Evolutionary conservation across 2,888 invertebrate genomes (phyloP), one percentile per base, ranked within the genome.

Genomic region (Drosophila dives): DNA sequence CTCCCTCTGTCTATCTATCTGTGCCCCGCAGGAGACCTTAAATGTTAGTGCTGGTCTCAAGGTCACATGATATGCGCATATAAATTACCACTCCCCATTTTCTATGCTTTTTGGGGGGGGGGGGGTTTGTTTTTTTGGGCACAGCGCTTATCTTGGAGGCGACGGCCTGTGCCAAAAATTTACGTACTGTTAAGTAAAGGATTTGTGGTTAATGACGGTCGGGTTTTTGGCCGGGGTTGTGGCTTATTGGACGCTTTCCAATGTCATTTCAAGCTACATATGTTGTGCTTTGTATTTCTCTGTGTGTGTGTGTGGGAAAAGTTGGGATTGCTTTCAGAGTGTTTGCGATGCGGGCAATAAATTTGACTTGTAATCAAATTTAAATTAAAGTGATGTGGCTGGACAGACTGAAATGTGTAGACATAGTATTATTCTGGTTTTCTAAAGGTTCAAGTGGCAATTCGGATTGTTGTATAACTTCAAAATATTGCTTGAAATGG

Each of bases 121-220:
- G n/a, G 26, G 50, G 15, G 26, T 6, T 29, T 29, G 1, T 6
- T 29, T 23, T 11, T 23, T 12, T 34, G 45, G 64, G 49, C 36
- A 29, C 38, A 51, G 56, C 56, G 81, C 83, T 87, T 85, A 89
- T 85, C 90, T 88, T 75, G 58, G 58, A 76, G 78, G 81, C 77
- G 75, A 54, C 66, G 72, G 77, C 76, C 74, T 65, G 65, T 63
- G 83, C 85, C 81, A 88, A 77, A 90, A 86, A 86, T 90, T 90
- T 86, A 86, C 85, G 89, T 86, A 90, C 85, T 90, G 85, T 90
- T 86, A 86, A 86, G 85, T 90, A 90, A 86, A 90, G 85, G 85
- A 90, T 86, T 86, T 90, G 85, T 86, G 85, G 89, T 90, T 86
- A 86, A 86, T 90, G 85, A 90, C 90, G 85, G 85, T 85, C 82